These are phyloP conservation scores for Babylonia areolata DNA, from an alignment of 1,140 invertebrate species.

Conservation along the genomic window DNA sequence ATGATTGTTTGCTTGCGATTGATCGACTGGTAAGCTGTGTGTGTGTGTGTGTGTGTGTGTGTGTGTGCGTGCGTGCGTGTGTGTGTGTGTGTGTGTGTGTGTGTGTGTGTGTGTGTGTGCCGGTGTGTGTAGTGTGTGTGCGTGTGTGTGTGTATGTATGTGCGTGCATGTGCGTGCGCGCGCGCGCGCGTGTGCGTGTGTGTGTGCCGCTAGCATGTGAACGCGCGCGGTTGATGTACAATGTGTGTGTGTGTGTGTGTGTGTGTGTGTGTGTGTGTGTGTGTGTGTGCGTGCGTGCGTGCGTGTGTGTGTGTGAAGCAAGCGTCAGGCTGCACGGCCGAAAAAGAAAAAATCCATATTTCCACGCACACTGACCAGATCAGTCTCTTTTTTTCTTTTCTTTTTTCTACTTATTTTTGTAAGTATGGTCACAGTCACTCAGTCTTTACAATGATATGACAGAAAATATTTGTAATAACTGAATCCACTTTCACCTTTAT, in stretches of 20 bases:
- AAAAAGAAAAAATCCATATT: not conserved
- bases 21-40: not conserved
- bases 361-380: too few relatives aligned
- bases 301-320: not conserved
- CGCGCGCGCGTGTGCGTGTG: not conserved
- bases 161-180: not conserved
- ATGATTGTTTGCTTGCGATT: not conserved
- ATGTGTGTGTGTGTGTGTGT: not conserved
- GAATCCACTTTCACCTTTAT: too few relatives aligned
- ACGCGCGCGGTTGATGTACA: not conserved
- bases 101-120: conserved; percentile 7
- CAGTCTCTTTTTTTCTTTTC: too few relatives aligned
- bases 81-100: conserved; percentile 21
- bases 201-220: not conserved
- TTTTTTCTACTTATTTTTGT: too few relatives aligned
- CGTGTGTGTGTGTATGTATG: not conserved
- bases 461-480: too few relatives aligned
- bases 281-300: too few relatives aligned
- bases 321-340: not conserved
- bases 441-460: too few relatives aligned
- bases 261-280: too few relatives aligned
- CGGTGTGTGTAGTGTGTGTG: too few relatives aligned
- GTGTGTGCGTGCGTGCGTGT: conserved; percentile 7
- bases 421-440: too few relatives aligned
- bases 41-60: conserved; percentile 8